Evolutionary conservation across 2,113 vertebrate genomes (phyloP).

Genomic region (Corythaeola cristata): DNA sequence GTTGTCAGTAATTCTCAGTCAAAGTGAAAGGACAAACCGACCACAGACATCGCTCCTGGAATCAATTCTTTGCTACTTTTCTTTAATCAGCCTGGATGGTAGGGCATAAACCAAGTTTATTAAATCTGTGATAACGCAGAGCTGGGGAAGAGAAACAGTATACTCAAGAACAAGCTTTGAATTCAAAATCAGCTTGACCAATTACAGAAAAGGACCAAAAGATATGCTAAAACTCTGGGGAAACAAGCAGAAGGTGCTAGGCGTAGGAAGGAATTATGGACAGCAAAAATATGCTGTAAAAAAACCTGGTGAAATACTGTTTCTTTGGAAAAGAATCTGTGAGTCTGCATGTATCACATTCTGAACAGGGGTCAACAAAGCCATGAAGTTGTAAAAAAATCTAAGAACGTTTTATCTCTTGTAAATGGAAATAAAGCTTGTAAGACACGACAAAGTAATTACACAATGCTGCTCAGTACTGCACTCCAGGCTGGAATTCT

Average conservation of each 20-base stretch:
- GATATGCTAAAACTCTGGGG: neutral
- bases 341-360: slow-evolving; percentile 36
- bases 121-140: neutral
- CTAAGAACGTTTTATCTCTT: slow-evolving; percentile 32
- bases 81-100: neutral
- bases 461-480: neutral
- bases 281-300: slow-evolving; percentile 38
- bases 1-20: neutral
- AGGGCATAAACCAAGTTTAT: neutral
- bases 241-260: neutral
- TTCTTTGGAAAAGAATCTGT: slow-evolving; percentile 29
- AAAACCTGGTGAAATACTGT: slow-evolving; percentile 12
- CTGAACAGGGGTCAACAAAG: slow-evolving; percentile 10
- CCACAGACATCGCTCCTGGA: neutral
- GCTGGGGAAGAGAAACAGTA: neutral
- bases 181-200: slow-evolving; percentile 37
- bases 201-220: neutral
- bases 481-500: neutral
- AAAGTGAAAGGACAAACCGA: neutral
- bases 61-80: slow-evolving; percentile 8
- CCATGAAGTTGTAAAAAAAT: slow-evolving; percentile 24
- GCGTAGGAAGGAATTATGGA: slow-evolving; percentile 36
- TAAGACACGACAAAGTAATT: neutral
- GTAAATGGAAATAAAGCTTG: slow-evolving; percentile 28
- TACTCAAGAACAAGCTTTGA: neutral